Conservation (phyloP, 2,113 vertebrate genomes). For the Craseonycteris thonglongyai region DNA sequence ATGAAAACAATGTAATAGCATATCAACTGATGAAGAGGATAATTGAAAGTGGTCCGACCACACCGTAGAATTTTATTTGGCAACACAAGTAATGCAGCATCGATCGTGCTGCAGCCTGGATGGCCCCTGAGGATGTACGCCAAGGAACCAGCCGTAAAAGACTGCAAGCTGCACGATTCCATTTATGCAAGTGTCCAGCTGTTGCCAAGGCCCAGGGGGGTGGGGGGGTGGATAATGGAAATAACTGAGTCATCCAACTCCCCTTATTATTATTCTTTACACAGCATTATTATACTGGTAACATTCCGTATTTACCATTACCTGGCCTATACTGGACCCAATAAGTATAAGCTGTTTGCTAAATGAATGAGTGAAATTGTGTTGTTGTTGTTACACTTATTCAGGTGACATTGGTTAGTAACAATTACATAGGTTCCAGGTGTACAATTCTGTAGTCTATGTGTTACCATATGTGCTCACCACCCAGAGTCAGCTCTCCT, state of each 20-base stretch:
- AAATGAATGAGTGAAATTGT: not conserved
- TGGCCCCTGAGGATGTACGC: not conserved
- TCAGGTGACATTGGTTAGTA: no score
- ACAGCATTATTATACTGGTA: not conserved
- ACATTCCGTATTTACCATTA: not conserved
- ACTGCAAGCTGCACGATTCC: no score
- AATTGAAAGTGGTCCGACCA: not conserved
- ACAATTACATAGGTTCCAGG: no score
- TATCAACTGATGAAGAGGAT: no score
- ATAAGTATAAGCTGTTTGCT: not conserved
- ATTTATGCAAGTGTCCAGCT: no score
- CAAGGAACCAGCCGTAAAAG: not conserved
- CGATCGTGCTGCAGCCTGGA: rapidly evolving
- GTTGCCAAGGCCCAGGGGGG: rapidly evolving
- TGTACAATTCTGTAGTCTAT: no score
- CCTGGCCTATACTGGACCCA: rapidly evolving
- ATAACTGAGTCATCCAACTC: no score
- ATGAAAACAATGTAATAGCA: not conserved
- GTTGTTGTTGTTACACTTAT: no score
- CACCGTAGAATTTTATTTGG: not conserved
- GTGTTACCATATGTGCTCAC: no score
- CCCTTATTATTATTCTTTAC: no score
- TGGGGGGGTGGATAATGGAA: rapidly evolving
- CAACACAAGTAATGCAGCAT: no score
- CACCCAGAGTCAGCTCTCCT: no score